These are phyloP conservation scores for Macquaria australasica DNA, from an alignment of 2,113 vertebrate genomes.

Conservation along the genomic window DNA sequence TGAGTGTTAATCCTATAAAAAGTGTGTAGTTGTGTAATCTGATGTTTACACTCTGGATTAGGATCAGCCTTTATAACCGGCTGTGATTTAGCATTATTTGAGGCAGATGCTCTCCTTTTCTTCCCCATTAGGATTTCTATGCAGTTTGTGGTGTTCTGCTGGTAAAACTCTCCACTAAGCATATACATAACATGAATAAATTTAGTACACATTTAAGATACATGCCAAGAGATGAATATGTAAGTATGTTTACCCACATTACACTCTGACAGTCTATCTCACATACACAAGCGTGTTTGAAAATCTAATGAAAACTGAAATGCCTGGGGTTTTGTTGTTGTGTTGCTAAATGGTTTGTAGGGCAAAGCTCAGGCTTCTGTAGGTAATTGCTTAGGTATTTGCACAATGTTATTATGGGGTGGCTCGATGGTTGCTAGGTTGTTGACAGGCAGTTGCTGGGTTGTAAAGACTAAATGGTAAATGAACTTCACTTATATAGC, in stretches of 20 bases:
- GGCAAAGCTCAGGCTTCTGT: too few relatives aligned
- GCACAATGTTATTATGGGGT: neutral
- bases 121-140: neutral
- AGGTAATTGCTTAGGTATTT: neutral
- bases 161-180: slow-evolving; percentile 14
- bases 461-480: too few relatives aligned
- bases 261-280: too few relatives aligned
- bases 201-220: neutral
- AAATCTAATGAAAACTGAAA: neutral
- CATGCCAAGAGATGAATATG: slow-evolving; percentile 15
- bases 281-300: neutral
- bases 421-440: neutral
- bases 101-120: neutral
- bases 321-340: neutral
- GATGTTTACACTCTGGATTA: slow-evolving; percentile 66
- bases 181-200: slow-evolving; percentile 3
- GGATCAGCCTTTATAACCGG: slow-evolving; percentile 51
- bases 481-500: too few relatives aligned
- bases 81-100: slow-evolving; percentile 23
- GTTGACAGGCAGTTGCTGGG: neutral
- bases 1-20: slow-evolving; percentile 43
- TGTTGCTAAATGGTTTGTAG: neutral
- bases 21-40: slow-evolving; percentile 35
- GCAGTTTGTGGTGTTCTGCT: slow-evolving; percentile 9
- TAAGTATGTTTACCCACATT: neutral